Base-by-base conservation (phyloP, 1,140 invertebrate species). In the Hycleus cichorii region DNA sequence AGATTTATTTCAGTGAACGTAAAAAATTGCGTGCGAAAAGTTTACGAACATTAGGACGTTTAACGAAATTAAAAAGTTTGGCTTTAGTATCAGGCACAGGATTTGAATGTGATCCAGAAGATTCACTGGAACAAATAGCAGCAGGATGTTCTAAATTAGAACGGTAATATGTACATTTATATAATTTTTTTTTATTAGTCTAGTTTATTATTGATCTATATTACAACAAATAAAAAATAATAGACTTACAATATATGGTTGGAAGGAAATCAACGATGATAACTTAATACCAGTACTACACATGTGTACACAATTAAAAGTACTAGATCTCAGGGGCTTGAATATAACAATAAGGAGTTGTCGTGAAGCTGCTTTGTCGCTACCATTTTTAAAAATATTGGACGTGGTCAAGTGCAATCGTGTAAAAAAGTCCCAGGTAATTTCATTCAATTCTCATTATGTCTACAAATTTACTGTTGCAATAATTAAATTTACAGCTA, bases 261-360 rank as follows among this genome's bases (percentile, higher is more conserved):
- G 65, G 65, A 67, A 65, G 50, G 61, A 60, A 39, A 56, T 67
- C 39, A 67, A 63, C 49, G 65, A 67, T 51, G 60, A 63, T 7
- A 63, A 64, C 52, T 56, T 67, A 39, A 58, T 63, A 46, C 63
- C 65, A n/a, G 52, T 62, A 10, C 27, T 67, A 26, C 60, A 63
- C 47, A 61, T 61, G 53, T 64, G 61, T 47, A 63, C 57, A 8
- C 60, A 67, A 46, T 39, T 67, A 24, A 63, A 57, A 50, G 55
- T 49, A 32, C 38, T 67, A 3, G 65, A 67, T 44, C 47, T 67
- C 40, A 56, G 65, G 48, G 65, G 61, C 7, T 48, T 62, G 4
- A 62, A 62, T 60, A 65, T 67, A 43, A 67, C 65, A 4, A 62
- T 67, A 47, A 63, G 59, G 48, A 67, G 65, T 52, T 67, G 65